A percentile compares a stretch with the other conserved stretches of the same genome.
These are phyloP conservation scores for Heterocephalus glaber DNA, from an alignment of 2,113 vertebrate species.

Conservation along the genomic window DNA sequence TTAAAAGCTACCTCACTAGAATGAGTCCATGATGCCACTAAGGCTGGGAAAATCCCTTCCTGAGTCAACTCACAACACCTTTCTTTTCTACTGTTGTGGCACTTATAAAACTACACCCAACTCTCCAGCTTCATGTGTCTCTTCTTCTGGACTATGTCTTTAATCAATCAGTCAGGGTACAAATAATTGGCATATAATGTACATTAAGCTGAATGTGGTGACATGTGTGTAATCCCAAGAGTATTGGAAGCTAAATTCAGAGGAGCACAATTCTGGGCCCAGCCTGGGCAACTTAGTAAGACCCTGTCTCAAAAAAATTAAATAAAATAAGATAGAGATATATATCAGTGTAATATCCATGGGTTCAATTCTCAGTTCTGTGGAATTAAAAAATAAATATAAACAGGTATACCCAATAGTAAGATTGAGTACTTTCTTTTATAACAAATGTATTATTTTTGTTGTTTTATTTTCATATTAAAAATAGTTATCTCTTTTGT, in stretches of 20 bases:
- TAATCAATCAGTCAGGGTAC: neutral
- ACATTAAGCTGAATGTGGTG: neutral
- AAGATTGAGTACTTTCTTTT: neutral
- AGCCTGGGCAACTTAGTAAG: neutral
- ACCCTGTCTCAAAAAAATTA: neutral
- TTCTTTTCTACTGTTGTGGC: neutral
- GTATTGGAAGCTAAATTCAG: neutral
- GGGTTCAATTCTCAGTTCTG: neutral
- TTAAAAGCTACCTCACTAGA: neutral
- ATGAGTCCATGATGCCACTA: neutral
- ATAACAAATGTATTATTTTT: neutral
- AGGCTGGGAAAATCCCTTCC: neutral
- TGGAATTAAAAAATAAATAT: neutral
- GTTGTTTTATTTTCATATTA: neutral
- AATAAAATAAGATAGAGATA: neutral
- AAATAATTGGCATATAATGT: neutral
- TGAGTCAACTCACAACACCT: rapidly evolving
- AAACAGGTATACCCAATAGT: neutral
- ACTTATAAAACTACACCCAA: neutral
- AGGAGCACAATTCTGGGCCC: neutral
- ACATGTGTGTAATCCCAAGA: neutral
- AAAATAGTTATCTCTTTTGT: neutral
- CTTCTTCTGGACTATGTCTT: neutral
- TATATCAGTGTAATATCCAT: neutral
- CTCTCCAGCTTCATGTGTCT: neutral